Conservation (phyloP, 2,888 invertebrate species). For the Hirtodrosophila trivittata region DNA sequence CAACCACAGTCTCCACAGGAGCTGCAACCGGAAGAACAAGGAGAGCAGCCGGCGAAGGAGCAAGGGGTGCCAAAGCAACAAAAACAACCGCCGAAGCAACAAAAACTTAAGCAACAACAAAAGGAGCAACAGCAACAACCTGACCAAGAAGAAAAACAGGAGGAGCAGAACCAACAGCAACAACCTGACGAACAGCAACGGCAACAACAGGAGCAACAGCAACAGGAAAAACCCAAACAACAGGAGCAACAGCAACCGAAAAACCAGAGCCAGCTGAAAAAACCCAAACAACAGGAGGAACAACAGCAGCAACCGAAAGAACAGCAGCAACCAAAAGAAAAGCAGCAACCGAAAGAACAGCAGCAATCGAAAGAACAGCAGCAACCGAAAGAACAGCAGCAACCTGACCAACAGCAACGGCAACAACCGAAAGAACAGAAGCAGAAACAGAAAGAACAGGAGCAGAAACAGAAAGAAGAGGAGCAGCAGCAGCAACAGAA, state of each 20-base stretch:
- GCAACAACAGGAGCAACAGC: slow-evolving; percentile 35
- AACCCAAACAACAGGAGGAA: no score
- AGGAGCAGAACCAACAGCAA: neutral
- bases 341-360: slow-evolving; percentile 33
- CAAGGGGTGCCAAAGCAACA: neutral
- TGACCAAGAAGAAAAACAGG: no score
- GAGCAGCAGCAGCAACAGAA: no score
- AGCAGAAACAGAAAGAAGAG: no score
- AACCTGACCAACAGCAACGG: no score
- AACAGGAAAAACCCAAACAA: no score
- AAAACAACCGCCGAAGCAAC: neutral
- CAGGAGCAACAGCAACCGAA: slow-evolving; percentile 42
- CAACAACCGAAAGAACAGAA: no score
- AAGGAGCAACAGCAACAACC: no score
- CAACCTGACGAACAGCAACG: neutral
- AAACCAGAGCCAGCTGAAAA: no score
- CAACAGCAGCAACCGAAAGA: slow-evolving; percentile 28
- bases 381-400: slow-evolving; percentile 33
- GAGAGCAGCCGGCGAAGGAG: neutral
- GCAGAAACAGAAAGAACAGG: no score
- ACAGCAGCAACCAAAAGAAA: no score
- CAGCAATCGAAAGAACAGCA: slow-evolving; percentile 18
- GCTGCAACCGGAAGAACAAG: neutral
- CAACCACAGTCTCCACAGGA: neutral
- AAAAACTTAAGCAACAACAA: no score